A percentile compares a stretch with the other conserved stretches of the same genome.
These are phyloP conservation scores for Heterocephalus glaber DNA, from an alignment of 2,113 vertebrate genomes.

Conservation along the genomic window DNA sequence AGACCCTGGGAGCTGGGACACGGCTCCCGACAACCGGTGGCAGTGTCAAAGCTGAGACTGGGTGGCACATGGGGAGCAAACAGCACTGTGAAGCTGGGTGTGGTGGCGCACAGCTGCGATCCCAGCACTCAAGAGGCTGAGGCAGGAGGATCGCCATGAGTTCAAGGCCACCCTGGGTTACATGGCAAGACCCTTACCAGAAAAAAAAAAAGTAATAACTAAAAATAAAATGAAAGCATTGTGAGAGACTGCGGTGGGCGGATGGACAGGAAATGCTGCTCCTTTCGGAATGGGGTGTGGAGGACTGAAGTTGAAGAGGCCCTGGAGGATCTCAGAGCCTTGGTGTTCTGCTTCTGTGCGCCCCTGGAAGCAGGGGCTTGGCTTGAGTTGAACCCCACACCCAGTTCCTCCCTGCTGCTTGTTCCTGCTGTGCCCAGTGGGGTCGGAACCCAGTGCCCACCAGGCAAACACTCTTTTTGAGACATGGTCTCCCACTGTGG, in stretches of 20 bases:
- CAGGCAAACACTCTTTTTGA: background rate
- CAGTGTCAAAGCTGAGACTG: background rate
- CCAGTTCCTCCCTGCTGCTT: background rate
- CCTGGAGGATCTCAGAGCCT: background rate
- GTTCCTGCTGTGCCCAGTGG: background rate
- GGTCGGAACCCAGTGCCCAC: background rate
- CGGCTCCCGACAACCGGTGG: background rate
- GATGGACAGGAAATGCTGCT: background rate
- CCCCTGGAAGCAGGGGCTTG: background rate
- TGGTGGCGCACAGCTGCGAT: background rate
- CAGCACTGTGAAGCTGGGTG: background rate
- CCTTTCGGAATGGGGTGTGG: background rate
- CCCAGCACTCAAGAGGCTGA: background rate
- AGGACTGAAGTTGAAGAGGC: background rate
- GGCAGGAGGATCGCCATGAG: background rate
- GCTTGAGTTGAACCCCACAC: background rate
- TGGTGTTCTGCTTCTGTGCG: background rate
- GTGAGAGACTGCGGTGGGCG: background rate
- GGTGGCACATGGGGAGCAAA: background rate
- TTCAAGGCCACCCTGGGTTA: background rate
- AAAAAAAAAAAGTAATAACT: background rate
- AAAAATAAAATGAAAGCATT: background rate
- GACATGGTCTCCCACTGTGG: background rate
- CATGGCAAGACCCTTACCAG: background rate
- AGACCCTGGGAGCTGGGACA: background rate